A percentile compares a stretch with the other conserved stretches of the same genome.
Conservation (phyloP, 2,797 vertebrate genomes). For the Mustela erminea region DNA sequence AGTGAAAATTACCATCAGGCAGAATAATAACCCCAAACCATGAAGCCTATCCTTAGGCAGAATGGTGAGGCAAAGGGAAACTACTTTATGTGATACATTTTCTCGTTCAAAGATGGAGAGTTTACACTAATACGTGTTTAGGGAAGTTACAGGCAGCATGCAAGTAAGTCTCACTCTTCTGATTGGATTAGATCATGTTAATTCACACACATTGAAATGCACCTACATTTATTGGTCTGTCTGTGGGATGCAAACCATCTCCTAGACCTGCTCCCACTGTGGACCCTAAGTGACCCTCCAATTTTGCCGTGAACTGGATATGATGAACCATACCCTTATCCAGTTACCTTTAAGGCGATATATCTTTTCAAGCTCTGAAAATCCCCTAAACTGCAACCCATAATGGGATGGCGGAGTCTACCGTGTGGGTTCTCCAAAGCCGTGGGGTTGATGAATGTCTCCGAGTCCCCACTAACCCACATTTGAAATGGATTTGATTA, state of each 20-base stretch:
- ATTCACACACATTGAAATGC: neutral
- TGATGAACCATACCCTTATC: neutral
- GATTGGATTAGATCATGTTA: neutral
- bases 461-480: neutral
- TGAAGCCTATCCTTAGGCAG: neutral
- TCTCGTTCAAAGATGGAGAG: neutral
- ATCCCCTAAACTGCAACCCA: neutral
- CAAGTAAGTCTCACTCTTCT: neutral
- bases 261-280: no score
- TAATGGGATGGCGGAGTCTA: neutral
- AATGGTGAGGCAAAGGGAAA: neutral
- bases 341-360: neutral
- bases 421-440: neutral
- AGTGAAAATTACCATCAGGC: no score
- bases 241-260: neutral
- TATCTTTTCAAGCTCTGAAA: neutral
- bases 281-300: neutral
- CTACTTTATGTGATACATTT: neutral
- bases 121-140: neutral
- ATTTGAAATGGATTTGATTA: neutral
- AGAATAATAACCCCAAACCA: neutral
- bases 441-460: no score
- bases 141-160: neutral
- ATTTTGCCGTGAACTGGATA: neutral
- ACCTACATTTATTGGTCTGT: neutral